Evolutionary conservation across 2,797 vertebrate genomes (phyloP).

Genomic region (Lutjanus argentimaculatus): DNA sequence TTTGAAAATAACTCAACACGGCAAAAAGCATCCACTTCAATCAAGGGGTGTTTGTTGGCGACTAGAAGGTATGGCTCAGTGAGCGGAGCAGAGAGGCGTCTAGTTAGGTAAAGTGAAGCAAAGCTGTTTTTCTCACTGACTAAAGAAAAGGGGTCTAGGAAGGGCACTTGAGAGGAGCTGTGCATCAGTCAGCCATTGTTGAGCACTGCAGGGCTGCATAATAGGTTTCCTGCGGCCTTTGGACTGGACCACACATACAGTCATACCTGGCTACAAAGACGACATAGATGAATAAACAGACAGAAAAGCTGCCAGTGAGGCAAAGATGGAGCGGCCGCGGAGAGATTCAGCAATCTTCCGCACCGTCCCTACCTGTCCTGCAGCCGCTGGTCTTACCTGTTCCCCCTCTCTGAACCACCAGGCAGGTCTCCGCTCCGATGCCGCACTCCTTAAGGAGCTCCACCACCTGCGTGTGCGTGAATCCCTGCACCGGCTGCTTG

Average conservation of each 20-base stretch:
- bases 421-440: slow-evolving; percentile 92
- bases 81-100: background rate
- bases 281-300: slow-evolving; percentile 26
- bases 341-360: slow-evolving; percentile 5
- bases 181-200: slow-evolving; percentile 35
- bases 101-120: slow-evolving; percentile 12
- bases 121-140: slow-evolving; percentile 7
- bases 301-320: slow-evolving; percentile 19
- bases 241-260: slow-evolving; percentile 32
- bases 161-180: slow-evolving; percentile 30
- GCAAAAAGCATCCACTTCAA: slow-evolving; percentile 20
- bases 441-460: slow-evolving; percentile 98
- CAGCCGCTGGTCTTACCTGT: slow-evolving; percentile 87
- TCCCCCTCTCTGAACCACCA: slow-evolving; percentile 96
- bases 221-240: slow-evolving; percentile 41
- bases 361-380: slow-evolving; percentile 9
- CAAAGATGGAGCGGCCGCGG: background rate
- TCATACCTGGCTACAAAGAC: slow-evolving; percentile 29
- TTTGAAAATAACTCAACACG: background rate
- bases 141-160: slow-evolving; percentile 4
- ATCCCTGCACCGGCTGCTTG: slow-evolving; percentile 93
- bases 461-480: slow-evolving; percentile 97
- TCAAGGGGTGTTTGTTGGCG: slow-evolving; percentile 15
- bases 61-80: background rate
- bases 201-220: slow-evolving; percentile 22